Evolutionary conservation across 2,113 vertebrate species (phyloP).

Genomic region (Eudyptes chrysolophus): DNA sequence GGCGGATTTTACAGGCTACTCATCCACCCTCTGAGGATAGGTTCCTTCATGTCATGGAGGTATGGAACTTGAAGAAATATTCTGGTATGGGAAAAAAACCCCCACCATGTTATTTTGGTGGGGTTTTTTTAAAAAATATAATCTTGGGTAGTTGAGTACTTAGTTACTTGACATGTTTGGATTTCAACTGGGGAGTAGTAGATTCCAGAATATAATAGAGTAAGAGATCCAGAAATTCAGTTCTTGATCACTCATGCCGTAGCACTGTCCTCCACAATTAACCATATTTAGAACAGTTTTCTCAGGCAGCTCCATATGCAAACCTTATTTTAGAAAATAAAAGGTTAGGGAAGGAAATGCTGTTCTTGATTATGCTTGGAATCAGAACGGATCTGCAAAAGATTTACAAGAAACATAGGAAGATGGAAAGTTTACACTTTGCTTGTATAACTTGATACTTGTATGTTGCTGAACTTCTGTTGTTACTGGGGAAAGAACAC

Average conservation of each 20-base stretch:
- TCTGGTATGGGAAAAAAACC: neutral
- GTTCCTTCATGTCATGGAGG: constrained; percentile 97
- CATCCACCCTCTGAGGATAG: constrained; percentile 95
- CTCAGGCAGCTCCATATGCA: neutral
- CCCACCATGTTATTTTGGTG: neutral
- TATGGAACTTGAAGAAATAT: constrained; percentile 31
- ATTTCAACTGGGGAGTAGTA: neutral
- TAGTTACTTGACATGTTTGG: neutral
- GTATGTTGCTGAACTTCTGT: neutral
- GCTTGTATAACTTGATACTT: neutral
- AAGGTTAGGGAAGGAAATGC: neutral
- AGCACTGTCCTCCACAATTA: neutral
- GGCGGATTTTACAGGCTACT: constrained; percentile 96
- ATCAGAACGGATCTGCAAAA: neutral
- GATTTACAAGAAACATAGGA: neutral
- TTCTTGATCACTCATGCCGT: neutral
- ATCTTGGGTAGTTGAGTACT: neutral
- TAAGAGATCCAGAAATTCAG: neutral
- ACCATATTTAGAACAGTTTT: neutral
- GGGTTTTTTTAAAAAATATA: no score
- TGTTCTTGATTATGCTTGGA: neutral
- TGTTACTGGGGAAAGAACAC: neutral
- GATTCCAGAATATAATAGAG: neutral
- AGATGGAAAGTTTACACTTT: neutral
- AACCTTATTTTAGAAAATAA: neutral